Evolutionary conservation across 1,140 invertebrate species (phyloP), one percentile per base, ranked within the genome.

Genomic region (fruit fly (Drosophila melanogaster)): DNA sequence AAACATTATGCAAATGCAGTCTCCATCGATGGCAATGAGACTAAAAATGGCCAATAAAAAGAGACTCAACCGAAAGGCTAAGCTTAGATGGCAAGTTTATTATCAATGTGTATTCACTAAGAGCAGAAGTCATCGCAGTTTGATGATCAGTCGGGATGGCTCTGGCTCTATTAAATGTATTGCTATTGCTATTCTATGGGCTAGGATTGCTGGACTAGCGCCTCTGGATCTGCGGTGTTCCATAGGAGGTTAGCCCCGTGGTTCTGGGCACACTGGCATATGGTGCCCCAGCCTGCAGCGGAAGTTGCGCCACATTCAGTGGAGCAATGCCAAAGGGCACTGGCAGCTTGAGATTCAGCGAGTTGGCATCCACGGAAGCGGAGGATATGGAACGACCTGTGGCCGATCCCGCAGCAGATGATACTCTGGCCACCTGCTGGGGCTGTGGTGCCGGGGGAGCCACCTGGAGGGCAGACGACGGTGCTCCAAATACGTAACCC

Each of bases 231-330:
- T 90, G 79, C 30, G 77, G 64, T 12, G 90, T 91, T 3, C 90
- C 90, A 6, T 91, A 91, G 12, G 90, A 91, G 17, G 90, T 91
- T 8, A 91, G 77, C 4, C 80, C 90, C 8, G 83, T 86, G 38
- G 83, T 87, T 41, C 59, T 64, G 0, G 85, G 83, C 53, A 91
- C 60, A 19, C 76, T 66, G 53, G 81, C 75, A 33, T 90, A 91
- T 5, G 90, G 80, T 1, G 90, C 80, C 12, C 90, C 90, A 6
- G 90, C 90, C 22, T 91, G 90, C 24, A 91, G 66, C 5, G 90
- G 90, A 50, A 91, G 43, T 26, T 90, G 76, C 6, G 83, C 81
- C 38, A 91, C 75, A 54, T 91, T 91, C 43, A 91, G 26, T 3
- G 90, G 90, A 19, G 81, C 81, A 43, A 89, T 69, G 4, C 87